phyloP scores from a whole-genome alignment of 2,888 invertebrate species.

The Phyllotreta striolata region DNA sequence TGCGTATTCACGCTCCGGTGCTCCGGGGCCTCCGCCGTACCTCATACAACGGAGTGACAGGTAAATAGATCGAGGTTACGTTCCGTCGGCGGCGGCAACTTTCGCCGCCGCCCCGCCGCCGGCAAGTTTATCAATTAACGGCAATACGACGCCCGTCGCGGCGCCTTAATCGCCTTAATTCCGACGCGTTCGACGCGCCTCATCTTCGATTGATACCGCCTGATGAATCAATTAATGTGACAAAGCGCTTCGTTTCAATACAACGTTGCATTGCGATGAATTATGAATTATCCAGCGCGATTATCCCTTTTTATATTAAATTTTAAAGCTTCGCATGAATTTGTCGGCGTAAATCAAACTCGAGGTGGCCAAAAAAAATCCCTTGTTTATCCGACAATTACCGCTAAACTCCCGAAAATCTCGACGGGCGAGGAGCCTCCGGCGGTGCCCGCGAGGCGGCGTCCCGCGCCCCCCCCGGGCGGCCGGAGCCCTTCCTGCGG shows the following conservation, averaged over 20 bases:
- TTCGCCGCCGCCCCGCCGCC: conserved; percentile 4
- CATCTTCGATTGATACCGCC: no score
- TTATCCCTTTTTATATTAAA: no score
- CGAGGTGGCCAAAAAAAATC: no score
- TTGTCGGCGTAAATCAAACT: no score
- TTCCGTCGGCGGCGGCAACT: conserved; percentile 14
- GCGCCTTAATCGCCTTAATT: no score
- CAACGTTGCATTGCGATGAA: no score
- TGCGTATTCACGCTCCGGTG: conserved; percentile 34
- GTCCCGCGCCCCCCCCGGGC: conserved; percentile 32
- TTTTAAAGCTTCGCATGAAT: no score
- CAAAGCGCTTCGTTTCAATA: no score
- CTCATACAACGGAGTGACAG: conserved; percentile 25
- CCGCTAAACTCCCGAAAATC: conserved; percentile 39
- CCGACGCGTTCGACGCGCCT: no score
- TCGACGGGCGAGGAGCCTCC: conserved; percentile 45
- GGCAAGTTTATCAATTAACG: conserved; percentile 30
- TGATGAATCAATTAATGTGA: no score
- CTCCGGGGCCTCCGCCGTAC: background rate
- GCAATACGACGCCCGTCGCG: conserved; percentile 27
- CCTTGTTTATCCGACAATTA: conserved; percentile 32
- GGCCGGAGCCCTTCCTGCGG: conserved; percentile 45
- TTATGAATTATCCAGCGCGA: no score
- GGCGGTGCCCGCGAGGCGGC: conserved; percentile 30
- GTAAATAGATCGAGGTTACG: conserved; percentile 32